These are phyloP conservation scores for Siniperca obscura DNA, from an alignment of 2,797 vertebrate genomes.

Conservation along the genomic window DNA sequence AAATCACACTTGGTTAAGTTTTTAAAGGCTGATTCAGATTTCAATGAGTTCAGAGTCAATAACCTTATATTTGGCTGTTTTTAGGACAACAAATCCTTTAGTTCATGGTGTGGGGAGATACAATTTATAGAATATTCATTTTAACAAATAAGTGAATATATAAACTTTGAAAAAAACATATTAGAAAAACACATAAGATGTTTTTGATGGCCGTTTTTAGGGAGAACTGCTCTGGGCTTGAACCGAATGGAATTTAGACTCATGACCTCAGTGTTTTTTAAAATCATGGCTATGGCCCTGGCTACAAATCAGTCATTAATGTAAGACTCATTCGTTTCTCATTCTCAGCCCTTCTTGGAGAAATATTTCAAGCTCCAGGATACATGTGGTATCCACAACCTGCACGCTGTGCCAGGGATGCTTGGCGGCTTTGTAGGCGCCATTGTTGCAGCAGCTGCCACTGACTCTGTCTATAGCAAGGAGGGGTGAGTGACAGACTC, in stretches of 20 bases:
- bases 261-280: not conserved
- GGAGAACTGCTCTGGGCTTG: no score
- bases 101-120: not conserved
- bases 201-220: not conserved
- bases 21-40: not conserved
- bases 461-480: constrained; percentile 82
- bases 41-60: not conserved
- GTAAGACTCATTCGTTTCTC: constrained; percentile 3
- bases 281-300: not conserved
- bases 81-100: not conserved
- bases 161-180: not conserved
- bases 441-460: constrained; percentile 89
- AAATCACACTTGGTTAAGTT: not conserved
- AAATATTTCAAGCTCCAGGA: constrained; percentile 91
- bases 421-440: constrained; percentile 93
- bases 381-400: constrained; percentile 95
- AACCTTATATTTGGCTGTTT: not conserved
- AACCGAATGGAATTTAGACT: not conserved
- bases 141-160: not conserved
- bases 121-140: not conserved
- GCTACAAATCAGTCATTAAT: not conserved
- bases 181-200: no score
- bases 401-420: constrained; percentile 93
- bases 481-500: constrained; percentile 85
- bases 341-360: constrained; percentile 90